phyloP scores from a whole-genome alignment of 53 echinoderm and acorn worm genomes.

The Arbacia lixula region DNA sequence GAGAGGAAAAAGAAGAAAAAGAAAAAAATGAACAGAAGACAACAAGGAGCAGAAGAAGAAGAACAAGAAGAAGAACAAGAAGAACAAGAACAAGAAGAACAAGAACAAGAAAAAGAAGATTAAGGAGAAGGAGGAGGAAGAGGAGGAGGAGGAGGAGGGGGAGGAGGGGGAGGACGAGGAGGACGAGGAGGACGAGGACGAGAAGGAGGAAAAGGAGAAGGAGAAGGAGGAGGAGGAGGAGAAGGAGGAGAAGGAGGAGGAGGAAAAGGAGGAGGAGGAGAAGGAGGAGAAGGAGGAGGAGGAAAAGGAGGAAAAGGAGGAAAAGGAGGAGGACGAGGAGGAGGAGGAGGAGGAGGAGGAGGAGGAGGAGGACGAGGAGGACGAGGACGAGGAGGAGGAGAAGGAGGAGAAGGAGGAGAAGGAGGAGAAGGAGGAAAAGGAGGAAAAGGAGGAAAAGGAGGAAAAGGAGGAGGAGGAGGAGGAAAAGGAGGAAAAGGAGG shows the following conservation, averaged over 20 bases:
- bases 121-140: background rate
- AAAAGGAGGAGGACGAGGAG: background rate
- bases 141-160: background rate
- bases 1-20: background rate
- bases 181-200: background rate
- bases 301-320: background rate
- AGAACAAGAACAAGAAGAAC: background rate
- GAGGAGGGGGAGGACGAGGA: background rate
- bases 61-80: background rate
- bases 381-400: background rate
- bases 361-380: background rate
- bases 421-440: background rate
- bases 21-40: background rate
- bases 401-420: background rate
- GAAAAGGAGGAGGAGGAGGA: background rate
- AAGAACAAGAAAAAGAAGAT: background rate
- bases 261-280: background rate
- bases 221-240: constrained; percentile 1
- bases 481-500: constrained; percentile 33
- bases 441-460: background rate
- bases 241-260: background rate
- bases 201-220: background rate
- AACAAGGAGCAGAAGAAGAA: no score
- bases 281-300: background rate
- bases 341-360: background rate